A percentile compares a stretch with the other conserved stretches of the same genome.
These are phyloP conservation scores for Oxygymnocypris stewartii DNA, from an alignment of 2,113 vertebrate species.

Conservation along the genomic window DNA sequence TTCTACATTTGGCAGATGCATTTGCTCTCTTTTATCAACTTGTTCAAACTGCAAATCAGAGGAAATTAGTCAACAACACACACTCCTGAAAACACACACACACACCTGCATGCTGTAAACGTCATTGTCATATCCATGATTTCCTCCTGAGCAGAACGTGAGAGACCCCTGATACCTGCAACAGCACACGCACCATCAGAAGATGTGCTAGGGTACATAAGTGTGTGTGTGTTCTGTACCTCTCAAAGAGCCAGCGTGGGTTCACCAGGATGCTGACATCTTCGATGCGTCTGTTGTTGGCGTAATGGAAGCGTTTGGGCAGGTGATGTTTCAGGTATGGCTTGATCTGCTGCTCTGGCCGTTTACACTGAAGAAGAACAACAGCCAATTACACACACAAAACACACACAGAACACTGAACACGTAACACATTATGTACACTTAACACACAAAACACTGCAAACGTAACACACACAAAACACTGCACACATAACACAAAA, in stretches of 20 bases:
- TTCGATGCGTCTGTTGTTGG: constrained; percentile 77
- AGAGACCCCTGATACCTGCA: constrained; percentile 66
- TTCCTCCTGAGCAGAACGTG: constrained; percentile 69
- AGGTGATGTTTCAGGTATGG: constrained; percentile 75
- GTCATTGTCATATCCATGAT: constrained; percentile 79
- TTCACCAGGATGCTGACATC: constrained; percentile 71
- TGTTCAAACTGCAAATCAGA: neutral
- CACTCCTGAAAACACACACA: neutral
- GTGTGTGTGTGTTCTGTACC: constrained; percentile 56
- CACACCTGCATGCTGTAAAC: constrained; percentile 75
- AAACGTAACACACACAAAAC: too few species aligned
- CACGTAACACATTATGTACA: neutral
- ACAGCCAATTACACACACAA: neutral
- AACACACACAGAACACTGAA: neutral
- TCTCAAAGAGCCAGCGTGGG: constrained; percentile 74
- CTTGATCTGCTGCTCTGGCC: constrained; percentile 67
- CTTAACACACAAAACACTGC: too few species aligned
- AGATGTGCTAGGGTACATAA: neutral
- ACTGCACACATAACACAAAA: too few species aligned
- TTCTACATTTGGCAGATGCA: neutral
- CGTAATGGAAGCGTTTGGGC: constrained; percentile 78
- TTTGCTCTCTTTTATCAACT: neutral
- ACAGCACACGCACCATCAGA: neutral
- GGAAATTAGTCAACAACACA: too few species aligned
- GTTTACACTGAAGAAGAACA: constrained; percentile 67